Percentiles rank a stretch among this genome's conserved stretches.
Evolutionary conservation across 2,888 invertebrate genomes (phyloP).

Genomic region (Candidula unifasciata): DNA sequence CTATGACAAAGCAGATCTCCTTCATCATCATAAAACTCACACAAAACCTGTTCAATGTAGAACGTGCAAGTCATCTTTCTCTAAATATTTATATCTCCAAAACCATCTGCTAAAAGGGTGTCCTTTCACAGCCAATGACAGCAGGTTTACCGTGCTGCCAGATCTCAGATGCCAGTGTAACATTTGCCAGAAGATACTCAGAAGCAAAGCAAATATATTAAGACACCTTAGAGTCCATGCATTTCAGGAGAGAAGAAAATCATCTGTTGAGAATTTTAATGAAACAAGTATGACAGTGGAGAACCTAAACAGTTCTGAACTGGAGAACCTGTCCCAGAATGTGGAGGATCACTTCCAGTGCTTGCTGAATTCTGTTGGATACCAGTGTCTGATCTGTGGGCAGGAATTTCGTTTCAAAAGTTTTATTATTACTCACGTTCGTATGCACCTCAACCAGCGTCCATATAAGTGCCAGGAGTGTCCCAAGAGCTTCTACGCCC

Average conservation of each 20-base stretch:
- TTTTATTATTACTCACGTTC: conserved; percentile 45
- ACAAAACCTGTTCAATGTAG: conserved; percentile 48
- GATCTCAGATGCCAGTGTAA: conserved; percentile 43
- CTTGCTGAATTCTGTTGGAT: conserved; percentile 45
- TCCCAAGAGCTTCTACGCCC: conserved; percentile 36
- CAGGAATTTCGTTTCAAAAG: conserved; percentile 49
- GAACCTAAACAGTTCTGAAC: neutral
- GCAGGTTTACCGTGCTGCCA: conserved; percentile 33
- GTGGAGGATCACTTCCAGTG: conserved; percentile 35
- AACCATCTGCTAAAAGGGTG: conserved; percentile 47
- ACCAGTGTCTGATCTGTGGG: conserved; percentile 36
- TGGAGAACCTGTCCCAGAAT: conserved; percentile 36
- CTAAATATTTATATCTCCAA: conserved; percentile 43
- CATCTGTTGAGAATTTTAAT: neutral
- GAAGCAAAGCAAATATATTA: conserved; percentile 45
- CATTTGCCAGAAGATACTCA: conserved; percentile 43
- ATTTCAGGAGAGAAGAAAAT: conserved; percentile 22
- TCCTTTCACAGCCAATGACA: conserved; percentile 31
- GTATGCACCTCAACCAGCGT: conserved; percentile 45
- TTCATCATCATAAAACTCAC: conserved; percentile 48
- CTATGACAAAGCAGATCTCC: conserved; percentile 44
- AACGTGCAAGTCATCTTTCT: conserved; percentile 41
- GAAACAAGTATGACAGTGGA: neutral
- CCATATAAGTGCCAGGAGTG: conserved; percentile 44
- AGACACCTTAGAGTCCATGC: conserved; percentile 46